Evolutionary conservation across 1,140 invertebrate species (phyloP).

Genomic region (Bombyx mori): ASM3026992v2 NC_085122.1:3559001-3559500

Average conservation of each 20-base stretch:
- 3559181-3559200: no score
- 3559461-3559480: constrained; percentile 61
- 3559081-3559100: constrained; percentile 58
- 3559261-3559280: constrained; percentile 8
- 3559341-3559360: not conserved
- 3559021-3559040: constrained; percentile 17
- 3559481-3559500: constrained; percentile 55
- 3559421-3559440: constrained; percentile 55
- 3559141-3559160: constrained; percentile 20
- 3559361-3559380: constrained; percentile 38
- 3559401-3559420: constrained; percentile 48
- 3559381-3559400: constrained; percentile 10
- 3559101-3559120: constrained; percentile 63
- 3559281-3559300: no score
- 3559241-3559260: constrained; percentile 58
- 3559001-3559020: not conserved
- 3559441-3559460: constrained; percentile 60
- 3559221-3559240: constrained; percentile 29
- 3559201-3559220: constrained; percentile 13
- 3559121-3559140: constrained; percentile 34
- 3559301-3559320: no score
- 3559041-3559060: constrained; percentile 36
- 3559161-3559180: constrained; percentile 27
- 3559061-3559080: constrained; percentile 39
- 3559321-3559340: not conserved